Evolutionary conservation across 2,113 vertebrate genomes (phyloP).

Genomic region (Otolemur garnettii): DNA sequence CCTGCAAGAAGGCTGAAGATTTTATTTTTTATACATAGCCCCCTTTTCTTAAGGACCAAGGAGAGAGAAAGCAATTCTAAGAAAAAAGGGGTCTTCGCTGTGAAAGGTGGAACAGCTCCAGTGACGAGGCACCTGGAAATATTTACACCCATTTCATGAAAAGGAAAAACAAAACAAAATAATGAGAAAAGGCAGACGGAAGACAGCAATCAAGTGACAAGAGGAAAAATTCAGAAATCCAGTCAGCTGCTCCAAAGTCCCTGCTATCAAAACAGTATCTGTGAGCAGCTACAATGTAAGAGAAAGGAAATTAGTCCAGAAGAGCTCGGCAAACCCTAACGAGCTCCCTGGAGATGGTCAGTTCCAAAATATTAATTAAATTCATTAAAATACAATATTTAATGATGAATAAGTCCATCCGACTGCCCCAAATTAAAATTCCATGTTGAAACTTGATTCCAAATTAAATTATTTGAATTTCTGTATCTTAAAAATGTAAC

Average conservation of each 20-base stretch:
- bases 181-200: not conserved
- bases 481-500: conserved; percentile 1
- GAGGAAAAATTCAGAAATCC: not conserved
- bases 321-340: not conserved
- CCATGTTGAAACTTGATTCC: not conserved
- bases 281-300: rapidly evolving
- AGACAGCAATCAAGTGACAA: not conserved
- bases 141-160: not conserved
- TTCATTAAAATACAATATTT: not conserved
- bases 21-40: not conserved
- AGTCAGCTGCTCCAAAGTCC: too few species aligned
- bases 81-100: not conserved
- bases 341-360: not conserved
- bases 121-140: not conserved
- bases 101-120: not conserved
- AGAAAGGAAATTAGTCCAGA: not conserved
- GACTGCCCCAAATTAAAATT: not conserved
- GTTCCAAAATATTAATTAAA: not conserved
- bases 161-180: not conserved
- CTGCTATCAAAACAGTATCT: too few species aligned
- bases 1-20: not conserved
- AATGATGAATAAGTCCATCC: not conserved
- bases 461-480: conserved; percentile 27
- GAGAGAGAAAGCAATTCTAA: not conserved
- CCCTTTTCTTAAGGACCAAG: not conserved